Conservation (phyloP, 1,140 invertebrate species). For the Daktulosphaira vitifoliae region DNA sequence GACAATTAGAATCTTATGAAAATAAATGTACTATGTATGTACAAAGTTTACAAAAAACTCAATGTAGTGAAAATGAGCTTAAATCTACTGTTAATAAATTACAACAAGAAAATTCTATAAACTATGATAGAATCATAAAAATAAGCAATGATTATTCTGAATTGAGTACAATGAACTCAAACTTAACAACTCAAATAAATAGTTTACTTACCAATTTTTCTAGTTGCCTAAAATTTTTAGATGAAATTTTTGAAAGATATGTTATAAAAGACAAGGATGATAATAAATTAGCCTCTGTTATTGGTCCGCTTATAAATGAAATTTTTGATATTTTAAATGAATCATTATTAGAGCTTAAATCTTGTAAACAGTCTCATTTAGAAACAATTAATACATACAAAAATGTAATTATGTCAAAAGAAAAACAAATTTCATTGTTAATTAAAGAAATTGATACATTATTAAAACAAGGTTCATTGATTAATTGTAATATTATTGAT, state of each 20-base stretch:
- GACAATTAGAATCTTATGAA: slow-evolving; percentile 13
- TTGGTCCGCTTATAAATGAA: not conserved
- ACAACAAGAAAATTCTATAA: not conserved
- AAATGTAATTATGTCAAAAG: slow-evolving; percentile 10
- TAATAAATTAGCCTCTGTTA: not conserved
- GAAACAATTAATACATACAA: not conserved
- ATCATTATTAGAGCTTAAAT: slow-evolving; percentile 8
- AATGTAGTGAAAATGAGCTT: not conserved
- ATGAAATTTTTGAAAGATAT: slow-evolving; percentile 23
- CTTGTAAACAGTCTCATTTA: not conserved
- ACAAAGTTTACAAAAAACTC: slow-evolving; percentile 16
- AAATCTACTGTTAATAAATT: slow-evolving; percentile 1
- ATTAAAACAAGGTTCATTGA: too few relatives aligned
- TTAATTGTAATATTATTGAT: too few relatives aligned
- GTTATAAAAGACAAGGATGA: not conserved
- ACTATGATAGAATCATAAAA: not conserved
- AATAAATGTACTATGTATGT: slow-evolving; percentile 22
- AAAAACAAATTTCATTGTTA: slow-evolving; percentile 2
- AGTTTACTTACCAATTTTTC: slow-evolving; percentile 6
- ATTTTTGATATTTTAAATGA: not conserved
- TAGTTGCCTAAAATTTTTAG: slow-evolving; percentile 14
- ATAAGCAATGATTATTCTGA: not conserved
- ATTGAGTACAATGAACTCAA: not conserved
- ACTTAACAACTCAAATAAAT: slow-evolving; percentile 3
- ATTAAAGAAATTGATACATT: not conserved